Conservation (phyloP, 2,797 vertebrate species). For the Columba guinea region DNA sequence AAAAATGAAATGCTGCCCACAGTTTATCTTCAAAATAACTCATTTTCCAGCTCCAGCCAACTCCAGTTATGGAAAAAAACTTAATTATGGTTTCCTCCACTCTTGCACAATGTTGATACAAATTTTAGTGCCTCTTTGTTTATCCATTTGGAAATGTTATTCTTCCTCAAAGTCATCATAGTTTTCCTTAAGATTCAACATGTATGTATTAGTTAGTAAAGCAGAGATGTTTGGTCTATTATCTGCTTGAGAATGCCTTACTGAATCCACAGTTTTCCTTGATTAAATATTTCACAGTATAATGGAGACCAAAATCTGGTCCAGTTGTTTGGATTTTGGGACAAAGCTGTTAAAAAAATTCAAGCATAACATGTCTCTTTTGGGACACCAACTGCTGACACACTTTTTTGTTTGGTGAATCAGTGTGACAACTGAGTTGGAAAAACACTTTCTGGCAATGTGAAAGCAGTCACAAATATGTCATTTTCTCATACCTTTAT, state of each 20-base stretch:
- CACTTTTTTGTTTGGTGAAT: background rate
- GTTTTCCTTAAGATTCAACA: background rate
- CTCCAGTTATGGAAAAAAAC: background rate
- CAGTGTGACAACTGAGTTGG: background rate
- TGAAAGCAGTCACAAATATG: background rate
- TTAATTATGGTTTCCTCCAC: background rate
- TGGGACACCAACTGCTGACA: background rate
- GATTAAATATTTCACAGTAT: background rate
- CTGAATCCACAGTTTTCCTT: background rate
- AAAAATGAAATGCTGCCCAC: background rate
- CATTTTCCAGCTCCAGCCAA: background rate
- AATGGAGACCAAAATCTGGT: background rate
- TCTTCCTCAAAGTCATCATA: background rate
- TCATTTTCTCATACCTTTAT: slow-evolving; percentile 25
- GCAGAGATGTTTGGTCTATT: background rate
- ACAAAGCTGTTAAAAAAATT: background rate
- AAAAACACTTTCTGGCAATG: background rate
- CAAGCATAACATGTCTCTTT: background rate
- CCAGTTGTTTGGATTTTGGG: background rate
- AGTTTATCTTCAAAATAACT: background rate
- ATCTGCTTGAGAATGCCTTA: background rate
- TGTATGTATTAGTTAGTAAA: background rate
- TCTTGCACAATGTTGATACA: background rate
- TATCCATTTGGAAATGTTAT: background rate
- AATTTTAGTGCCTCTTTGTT: background rate